phyloP scores from a whole-genome alignment of 2,113 vertebrate genomes.

The Chrysemys picta region DNA sequence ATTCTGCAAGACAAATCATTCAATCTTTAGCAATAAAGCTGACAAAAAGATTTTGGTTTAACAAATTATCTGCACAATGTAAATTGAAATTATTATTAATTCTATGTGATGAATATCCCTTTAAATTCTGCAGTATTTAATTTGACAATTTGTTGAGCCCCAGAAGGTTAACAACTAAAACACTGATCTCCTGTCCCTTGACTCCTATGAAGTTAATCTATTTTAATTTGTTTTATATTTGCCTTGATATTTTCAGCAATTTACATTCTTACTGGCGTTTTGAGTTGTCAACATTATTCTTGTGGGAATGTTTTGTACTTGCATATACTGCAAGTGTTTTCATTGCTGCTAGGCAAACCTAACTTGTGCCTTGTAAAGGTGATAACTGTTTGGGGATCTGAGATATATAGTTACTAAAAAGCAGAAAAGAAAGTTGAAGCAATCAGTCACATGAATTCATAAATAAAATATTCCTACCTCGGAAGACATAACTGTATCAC shows the following conservation, averaged over 20 bases:
- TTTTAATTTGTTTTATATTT: background rate
- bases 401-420: background rate
- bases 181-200: background rate
- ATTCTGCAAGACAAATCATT: slow-evolving; percentile 81
- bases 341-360: background rate
- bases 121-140: background rate
- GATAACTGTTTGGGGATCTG: background rate
- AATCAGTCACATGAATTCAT: background rate
- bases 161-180: background rate
- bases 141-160: background rate
- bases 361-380: background rate
- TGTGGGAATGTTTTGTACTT: background rate
- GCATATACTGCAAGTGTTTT: background rate
- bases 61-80: background rate
- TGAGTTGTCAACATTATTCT: background rate
- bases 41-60: background rate
- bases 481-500: background rate
- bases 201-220: background rate
- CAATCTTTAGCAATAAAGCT: background rate
- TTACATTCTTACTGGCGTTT: background rate
- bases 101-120: background rate
- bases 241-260: background rate
- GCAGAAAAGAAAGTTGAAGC: background rate
- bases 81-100: background rate
- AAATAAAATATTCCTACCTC: background rate